Evolutionary conservation across 2,113 vertebrate genomes (phyloP), one percentile per base, ranked within the genome.

Genomic region (Channa argus): DNA sequence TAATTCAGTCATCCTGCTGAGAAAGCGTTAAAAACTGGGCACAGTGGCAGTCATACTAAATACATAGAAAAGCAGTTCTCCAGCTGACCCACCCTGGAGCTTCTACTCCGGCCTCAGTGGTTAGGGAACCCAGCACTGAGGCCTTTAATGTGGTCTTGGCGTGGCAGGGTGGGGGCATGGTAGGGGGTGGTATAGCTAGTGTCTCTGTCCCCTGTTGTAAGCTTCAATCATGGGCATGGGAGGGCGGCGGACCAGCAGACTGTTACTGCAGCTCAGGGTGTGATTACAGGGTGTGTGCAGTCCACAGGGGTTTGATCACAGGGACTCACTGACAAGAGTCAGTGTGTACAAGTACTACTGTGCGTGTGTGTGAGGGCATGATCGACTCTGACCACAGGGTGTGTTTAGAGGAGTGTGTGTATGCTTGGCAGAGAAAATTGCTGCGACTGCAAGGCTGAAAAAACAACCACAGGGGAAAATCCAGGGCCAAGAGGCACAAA

Each of bases 241-340:
- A 52, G 74, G 56, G 59, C 53, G 56, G 72, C n/a, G 56, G 7
- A 53, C 34, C 36, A 51, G 77, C 72, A 45, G 79, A 79, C 72
- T 80, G 77, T 67, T 70, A 82, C 80, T 43, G 13, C 51, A 62
- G 83, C 84, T 79, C 54, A 58, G 8, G 70, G 83, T 79, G 8
- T 89, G 88, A 94, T 93, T 92, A 88, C 45, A 87, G 65, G 81
- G 77, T 41, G 84, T 73, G 77, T 56, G 53, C 61, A 38, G 74
- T 41, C 79, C 46, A 54, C n/a, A 5, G 80, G 58, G 80, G 70
- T 65, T 65, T 84, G 85, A 88, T 90, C 75, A 82, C 50, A 87
- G 72, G 75, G 75, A 24, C 49, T 34, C 15, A 5, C 41, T 75
- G 68, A 80, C 53, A 67, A 14, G 14, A 77, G 36, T 46, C 13